Base-by-base conservation (phyloP, 2,888 invertebrate genomes). In the Sphaerophoria taeniata region DNA sequence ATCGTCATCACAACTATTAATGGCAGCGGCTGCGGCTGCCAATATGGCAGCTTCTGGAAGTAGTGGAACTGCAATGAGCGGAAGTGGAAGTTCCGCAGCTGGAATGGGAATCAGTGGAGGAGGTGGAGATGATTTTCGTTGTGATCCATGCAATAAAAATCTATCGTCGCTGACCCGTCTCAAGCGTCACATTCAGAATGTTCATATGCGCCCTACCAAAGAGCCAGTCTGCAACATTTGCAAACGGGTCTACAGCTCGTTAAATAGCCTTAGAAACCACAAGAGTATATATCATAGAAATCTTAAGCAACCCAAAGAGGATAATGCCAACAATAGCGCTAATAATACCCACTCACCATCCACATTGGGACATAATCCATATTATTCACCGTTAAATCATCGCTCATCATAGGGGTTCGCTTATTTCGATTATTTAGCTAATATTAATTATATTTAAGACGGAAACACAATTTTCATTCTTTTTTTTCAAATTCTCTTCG, bases 211-310 rank as follows among this genome's bases (percentile, higher is more conserved):
- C 91, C 97, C 97, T 90, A 96, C 96, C 92, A 95, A 97, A 93
- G 96, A 96, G 93, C 97, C 97, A 89, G 96, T 97, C 92, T 97
- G 97, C 94, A 97, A 96, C 94, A 96, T 97, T 92, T 97, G 97
- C 94, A 96, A 97, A 93, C 95, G 97, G 92, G 97, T 97, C 89
- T 97, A 97, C 94, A 96, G 97, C 94, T 97, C 97, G 92, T 94
- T 97, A 91, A 97, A 97, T 94, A 97, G 96, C 92, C 94, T 97
- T 91, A 94, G 97, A 93, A 97, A 97, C 94, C 97, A 97, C 94
- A 97, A 97, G 95, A 97, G 97, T 93, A 97, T 97, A 94, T 97
- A 97, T 93, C 97, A 97, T 93, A 95, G 97, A 93, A 95, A 94
- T 92, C 93, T 94, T 88, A 96, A 96, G 94, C 96, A 96, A 93